Conservation (phyloP, 2,797 vertebrate species). For the Artibeus jamaicensis region DNA sequence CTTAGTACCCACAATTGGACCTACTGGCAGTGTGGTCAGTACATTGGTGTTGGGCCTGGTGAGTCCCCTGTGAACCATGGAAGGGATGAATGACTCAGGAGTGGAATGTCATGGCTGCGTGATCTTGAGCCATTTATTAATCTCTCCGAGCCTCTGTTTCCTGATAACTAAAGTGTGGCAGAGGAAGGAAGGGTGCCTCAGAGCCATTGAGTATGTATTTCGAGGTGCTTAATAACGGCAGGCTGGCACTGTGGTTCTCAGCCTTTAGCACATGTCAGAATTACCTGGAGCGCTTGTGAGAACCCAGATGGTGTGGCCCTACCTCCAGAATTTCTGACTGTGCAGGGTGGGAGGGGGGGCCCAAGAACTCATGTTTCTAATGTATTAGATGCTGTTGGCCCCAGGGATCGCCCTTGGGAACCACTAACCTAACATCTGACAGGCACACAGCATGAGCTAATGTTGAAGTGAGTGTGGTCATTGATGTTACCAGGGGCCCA, state of each 20-base stretch:
- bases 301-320: not conserved
- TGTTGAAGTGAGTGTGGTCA: not conserved
- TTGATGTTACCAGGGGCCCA: constrained; percentile 88
- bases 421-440: not conserved
- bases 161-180: not conserved
- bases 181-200: not conserved
- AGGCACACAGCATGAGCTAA: not conserved
- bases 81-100: constrained; percentile 36
- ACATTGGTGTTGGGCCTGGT: constrained; percentile 95
- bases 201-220: not conserved
- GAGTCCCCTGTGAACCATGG: constrained; percentile 49
- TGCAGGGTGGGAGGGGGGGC: not conserved
- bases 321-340: not conserved
- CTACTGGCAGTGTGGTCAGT: constrained; percentile 92
- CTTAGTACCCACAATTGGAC: constrained; percentile 91
- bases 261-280: not conserved
- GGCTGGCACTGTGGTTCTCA: not conserved
- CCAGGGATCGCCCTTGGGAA: not conserved
- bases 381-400: not conserved
- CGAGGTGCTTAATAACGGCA: not conserved
- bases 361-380: not conserved
- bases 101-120: not conserved
- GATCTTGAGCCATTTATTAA: not conserved
- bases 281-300: not conserved
- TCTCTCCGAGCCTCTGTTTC: not conserved